phyloP scores from a whole-genome alignment of 2,113 vertebrate genomes.

The Camelus dromedarius region DNA sequence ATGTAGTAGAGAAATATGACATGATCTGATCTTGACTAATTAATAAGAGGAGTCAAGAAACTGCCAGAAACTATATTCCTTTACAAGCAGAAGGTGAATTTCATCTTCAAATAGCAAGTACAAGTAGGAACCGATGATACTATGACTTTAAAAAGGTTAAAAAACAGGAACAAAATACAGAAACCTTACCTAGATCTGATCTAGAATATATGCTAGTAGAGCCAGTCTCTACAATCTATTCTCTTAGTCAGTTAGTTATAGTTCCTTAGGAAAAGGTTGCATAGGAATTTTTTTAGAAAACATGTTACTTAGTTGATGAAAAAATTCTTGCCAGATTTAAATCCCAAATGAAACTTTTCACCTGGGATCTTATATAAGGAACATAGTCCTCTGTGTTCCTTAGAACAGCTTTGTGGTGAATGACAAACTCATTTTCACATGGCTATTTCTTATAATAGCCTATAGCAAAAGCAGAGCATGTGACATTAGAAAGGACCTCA shows the following conservation, averaged over 20 bases:
- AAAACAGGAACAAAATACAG: not conserved
- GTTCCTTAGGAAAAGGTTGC: not conserved
- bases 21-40: not conserved
- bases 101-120: not conserved
- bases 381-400: not conserved
- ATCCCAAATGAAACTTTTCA: not conserved
- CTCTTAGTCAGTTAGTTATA: not conserved
- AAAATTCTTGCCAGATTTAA: not conserved
- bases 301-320: not conserved
- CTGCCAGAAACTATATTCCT: not conserved
- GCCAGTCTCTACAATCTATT: not conserved
- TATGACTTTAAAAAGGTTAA: not conserved
- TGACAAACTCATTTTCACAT: conserved; percentile 19
- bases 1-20: not conserved
- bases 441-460: not conserved
- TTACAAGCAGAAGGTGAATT: not conserved
- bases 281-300: not conserved
- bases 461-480: not conserved
- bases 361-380: conserved; percentile 7
- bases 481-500: not conserved
- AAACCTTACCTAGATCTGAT: not conserved
- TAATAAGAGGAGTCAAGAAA: not conserved
- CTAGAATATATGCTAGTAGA: not conserved
- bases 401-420: not conserved
- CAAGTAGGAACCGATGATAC: not conserved